A percentile compares a stretch with the other conserved stretches of the same genome.
Evolutionary conservation across 2,888 invertebrate species (phyloP).

Genomic region (Eurytoma adleriae): DNA sequence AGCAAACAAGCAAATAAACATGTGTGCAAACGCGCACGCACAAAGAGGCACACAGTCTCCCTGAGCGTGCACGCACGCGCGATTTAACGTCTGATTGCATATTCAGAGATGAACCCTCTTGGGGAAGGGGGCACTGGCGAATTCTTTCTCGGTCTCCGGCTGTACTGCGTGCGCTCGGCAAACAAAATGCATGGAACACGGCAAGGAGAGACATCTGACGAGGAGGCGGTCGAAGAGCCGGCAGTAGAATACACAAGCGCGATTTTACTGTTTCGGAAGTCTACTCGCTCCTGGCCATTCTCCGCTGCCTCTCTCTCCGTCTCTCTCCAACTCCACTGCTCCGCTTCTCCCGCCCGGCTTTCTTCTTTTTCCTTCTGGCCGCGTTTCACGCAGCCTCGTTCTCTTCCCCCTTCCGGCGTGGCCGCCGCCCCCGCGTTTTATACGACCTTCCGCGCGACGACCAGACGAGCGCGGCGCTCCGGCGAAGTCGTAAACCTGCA

Average conservation of each 20-base stretch:
- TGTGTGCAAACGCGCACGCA: background rate
- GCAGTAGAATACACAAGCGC: constrained; percentile 60
- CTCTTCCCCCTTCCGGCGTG: background rate
- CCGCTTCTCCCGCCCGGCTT: constrained; percentile 57
- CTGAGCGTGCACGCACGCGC: too few species aligned
- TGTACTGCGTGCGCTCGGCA: background rate
- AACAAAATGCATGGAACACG: constrained; percentile 22
- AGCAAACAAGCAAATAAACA: background rate
- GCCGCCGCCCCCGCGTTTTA: constrained; percentile 62
- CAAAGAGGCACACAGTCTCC: background rate
- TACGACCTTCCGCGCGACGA: constrained; percentile 67
- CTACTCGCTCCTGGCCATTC: constrained; percentile 70
- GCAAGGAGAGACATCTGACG: background rate
- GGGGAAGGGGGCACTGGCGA: background rate
- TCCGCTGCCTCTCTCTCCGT: constrained; percentile 61
- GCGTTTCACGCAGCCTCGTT: constrained; percentile 12
- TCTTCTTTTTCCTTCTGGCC: constrained; percentile 37
- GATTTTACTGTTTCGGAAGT: constrained; percentile 73
- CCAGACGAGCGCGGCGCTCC: constrained; percentile 68
- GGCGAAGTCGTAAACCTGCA: constrained; percentile 68
- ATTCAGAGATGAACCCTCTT: background rate
- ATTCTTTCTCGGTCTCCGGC: background rate
- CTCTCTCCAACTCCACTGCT: constrained; percentile 55
- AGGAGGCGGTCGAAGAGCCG: constrained; percentile 45
- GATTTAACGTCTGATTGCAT: background rate